Evolutionary conservation across 2,797 vertebrate species (phyloP).

Genomic region (Hozukius guyotensis): DNA sequence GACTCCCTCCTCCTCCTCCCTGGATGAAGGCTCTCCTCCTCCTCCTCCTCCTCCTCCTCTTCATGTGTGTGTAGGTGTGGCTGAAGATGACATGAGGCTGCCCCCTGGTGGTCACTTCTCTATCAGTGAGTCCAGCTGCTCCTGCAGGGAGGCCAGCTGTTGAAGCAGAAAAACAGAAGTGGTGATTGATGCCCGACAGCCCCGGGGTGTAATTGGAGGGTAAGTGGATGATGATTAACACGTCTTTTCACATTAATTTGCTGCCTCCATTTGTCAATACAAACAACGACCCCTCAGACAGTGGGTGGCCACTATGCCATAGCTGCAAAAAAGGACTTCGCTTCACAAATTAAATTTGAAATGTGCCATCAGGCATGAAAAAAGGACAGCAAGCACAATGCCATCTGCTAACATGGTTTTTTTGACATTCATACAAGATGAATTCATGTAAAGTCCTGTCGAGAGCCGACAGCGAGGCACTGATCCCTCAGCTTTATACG

Average conservation of each 20-base stretch:
- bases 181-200: conserved; percentile 71
- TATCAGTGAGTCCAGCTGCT: conserved; percentile 87
- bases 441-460: conserved; percentile 32
- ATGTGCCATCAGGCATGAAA: conserved; percentile 23
- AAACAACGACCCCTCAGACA: conserved; percentile 52
- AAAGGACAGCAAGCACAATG: not conserved
- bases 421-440: conserved; percentile 29
- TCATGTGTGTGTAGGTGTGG: not conserved
- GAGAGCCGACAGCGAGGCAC: conserved; percentile 16
- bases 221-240: conserved; percentile 79
- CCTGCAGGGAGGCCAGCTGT: conserved; percentile 88
- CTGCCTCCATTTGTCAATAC: conserved; percentile 61
- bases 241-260: conserved; percentile 63
- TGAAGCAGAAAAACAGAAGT: conserved; percentile 69
- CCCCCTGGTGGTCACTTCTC: conserved; percentile 86
- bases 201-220: conserved; percentile 69
- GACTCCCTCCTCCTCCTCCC: conserved; percentile 19
- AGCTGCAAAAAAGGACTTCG: not conserved
- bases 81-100: conserved; percentile 57
- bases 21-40: conserved; percentile 23
- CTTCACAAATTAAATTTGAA: conserved; percentile 38
- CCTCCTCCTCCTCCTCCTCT: conserved; percentile 11
- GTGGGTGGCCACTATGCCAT: conserved; percentile 21
- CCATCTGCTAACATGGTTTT: conserved; percentile 4
- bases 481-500: conserved; percentile 25